Conservation (phyloP, 1,140 invertebrate genomes). For the Drosophila lacteicornis region DNA sequence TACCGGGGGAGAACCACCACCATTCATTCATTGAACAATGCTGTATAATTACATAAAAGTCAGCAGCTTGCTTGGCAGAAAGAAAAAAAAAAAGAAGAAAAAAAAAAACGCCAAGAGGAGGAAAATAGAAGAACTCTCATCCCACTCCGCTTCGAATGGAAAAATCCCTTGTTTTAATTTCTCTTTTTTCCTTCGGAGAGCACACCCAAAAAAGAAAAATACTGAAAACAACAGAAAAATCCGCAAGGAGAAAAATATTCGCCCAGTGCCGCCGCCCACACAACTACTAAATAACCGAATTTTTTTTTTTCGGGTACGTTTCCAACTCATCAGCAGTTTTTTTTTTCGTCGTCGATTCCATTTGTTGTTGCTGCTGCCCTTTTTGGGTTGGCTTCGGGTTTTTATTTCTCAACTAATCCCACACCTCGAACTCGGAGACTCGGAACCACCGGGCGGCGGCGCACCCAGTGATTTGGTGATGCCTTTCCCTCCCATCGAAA, state of each 20-base stretch:
- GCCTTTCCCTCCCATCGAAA: conserved; percentile 34
- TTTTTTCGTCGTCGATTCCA: conserved; percentile 36
- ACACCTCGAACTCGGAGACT: conserved; percentile 36
- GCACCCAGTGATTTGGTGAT: conserved; percentile 63
- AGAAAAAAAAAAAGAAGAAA: not conserved
- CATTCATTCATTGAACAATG: conserved; percentile 56
- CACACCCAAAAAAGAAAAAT: conserved; percentile 49
- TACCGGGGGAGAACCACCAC: conserved; percentile 16
- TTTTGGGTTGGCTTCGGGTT: conserved; percentile 61
- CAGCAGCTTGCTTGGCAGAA: conserved; percentile 50
- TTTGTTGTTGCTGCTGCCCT: conserved; percentile 13
- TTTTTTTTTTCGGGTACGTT: conserved; percentile 54
- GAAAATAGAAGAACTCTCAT: conserved; percentile 46
- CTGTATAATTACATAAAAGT: conserved; percentile 68
- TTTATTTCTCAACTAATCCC: conserved; percentile 68
- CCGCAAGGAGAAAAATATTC: conserved; percentile 49
- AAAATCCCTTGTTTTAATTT: conserved; percentile 64
- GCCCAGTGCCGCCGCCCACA: conserved; percentile 45
- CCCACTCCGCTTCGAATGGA: conserved; percentile 33
- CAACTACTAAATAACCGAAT: conserved; percentile 68
- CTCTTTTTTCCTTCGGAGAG: conserved; percentile 45
- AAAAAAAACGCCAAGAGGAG: conserved; percentile 9
- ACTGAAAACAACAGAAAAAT: conserved; percentile 43
- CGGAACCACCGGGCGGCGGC: conserved; percentile 26
- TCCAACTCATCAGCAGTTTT: conserved; percentile 66